Evolutionary conservation across 2,888 invertebrate species (phyloP).

Genomic region (Drosophila greeni): DNA sequence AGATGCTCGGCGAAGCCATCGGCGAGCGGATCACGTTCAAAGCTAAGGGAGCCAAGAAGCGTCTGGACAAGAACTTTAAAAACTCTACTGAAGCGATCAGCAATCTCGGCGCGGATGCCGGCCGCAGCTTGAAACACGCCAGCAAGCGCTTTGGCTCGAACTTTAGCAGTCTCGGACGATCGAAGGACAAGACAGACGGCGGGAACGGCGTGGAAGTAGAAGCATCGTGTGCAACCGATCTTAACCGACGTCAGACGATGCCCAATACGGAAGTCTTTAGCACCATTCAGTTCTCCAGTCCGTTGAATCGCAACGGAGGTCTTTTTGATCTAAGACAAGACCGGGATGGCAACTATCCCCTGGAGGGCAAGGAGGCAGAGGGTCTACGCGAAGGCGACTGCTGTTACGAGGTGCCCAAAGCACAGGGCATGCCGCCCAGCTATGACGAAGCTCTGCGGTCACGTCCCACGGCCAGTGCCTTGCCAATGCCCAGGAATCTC

Average conservation of each 20-base stretch:
- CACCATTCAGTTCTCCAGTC: constrained; percentile 77
- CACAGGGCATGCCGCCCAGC: constrained; percentile 69
- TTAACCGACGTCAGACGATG: constrained; percentile 77
- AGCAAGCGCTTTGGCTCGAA: constrained; percentile 74
- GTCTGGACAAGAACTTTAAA: constrained; percentile 77
- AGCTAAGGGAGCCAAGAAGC: constrained; percentile 77
- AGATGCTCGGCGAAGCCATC: constrained; percentile 77
- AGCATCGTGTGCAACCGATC: constrained; percentile 41
- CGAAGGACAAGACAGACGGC: constrained; percentile 34
- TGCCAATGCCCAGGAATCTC: constrained; percentile 54
- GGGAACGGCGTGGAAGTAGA: constrained; percentile 1
- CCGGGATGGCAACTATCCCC: not conserved
- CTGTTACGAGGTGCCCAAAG: constrained; percentile 75
- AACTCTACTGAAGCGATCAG: constrained; percentile 75
- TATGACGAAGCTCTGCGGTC: constrained; percentile 74
- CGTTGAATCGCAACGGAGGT: constrained; percentile 74
- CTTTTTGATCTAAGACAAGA: constrained; percentile 59
- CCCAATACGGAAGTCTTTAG: constrained; percentile 77
- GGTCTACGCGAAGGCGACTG: constrained; percentile 46
- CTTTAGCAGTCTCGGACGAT: constrained; percentile 62
- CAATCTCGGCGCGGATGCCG: constrained; percentile 72
- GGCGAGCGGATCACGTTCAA: constrained; percentile 77
- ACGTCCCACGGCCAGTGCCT: constrained; percentile 37
- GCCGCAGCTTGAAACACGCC: constrained; percentile 73
- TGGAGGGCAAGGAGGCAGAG: not conserved